Evolutionary conservation across 1,140 invertebrate genomes (phyloP).

Genomic region (Chrysoperla carnea): DNA sequence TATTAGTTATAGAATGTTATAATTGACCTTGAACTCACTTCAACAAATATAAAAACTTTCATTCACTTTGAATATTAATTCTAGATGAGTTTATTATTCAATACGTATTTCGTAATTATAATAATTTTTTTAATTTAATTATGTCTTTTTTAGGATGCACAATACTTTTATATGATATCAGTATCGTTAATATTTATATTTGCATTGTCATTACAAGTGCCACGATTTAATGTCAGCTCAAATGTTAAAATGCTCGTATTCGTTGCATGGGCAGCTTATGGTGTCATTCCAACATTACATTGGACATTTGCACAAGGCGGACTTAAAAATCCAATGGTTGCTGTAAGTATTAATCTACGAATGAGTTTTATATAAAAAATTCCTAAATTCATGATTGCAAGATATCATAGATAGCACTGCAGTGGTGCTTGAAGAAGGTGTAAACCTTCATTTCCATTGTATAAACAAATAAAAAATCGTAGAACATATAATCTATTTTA

Average conservation of each 20-base stretch:
- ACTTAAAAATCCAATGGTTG: conserved; percentile 63
- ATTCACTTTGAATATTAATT: too few relatives aligned
- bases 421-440: too few relatives aligned
- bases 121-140: conserved; percentile 1
- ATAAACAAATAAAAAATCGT: too few relatives aligned
- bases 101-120: not conserved
- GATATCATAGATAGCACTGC: too few relatives aligned
- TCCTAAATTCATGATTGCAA: not conserved
- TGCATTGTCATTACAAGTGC: conserved; percentile 64
- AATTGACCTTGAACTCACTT: too few relatives aligned
- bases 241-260: conserved; percentile 65
- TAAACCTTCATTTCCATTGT: too few relatives aligned
- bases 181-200: conserved; percentile 60
- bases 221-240: conserved; percentile 47
- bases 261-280: conserved; percentile 73
- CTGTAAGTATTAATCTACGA: conserved; percentile 34
- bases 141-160: conserved; percentile 52
- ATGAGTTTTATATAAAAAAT: too few relatives aligned
- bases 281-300: conserved; percentile 77
- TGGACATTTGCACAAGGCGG: conserved; percentile 83
- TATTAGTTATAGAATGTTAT: too few relatives aligned
- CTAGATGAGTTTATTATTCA: not conserved
- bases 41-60: too few relatives aligned
- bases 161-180: conserved; percentile 67
- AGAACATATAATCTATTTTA: too few relatives aligned